Evolutionary conservation across 1,140 invertebrate genomes (phyloP).

Genomic region (Diabrotica undecimpunctata): DNA sequence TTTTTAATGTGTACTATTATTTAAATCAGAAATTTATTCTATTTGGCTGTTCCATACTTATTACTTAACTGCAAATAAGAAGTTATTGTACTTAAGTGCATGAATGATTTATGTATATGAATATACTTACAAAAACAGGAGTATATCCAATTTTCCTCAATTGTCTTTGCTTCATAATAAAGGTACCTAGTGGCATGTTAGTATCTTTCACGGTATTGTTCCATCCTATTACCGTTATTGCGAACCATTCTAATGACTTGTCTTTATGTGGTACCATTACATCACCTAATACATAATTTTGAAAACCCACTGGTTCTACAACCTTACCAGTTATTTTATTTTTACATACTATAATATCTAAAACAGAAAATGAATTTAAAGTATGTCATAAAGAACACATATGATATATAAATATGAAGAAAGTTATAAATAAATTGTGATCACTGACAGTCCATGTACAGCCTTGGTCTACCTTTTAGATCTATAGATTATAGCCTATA

Average conservation of each 20-base stretch:
- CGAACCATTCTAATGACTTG: conserved; percentile 48
- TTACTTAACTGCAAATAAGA: no score
- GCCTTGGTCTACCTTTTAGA: no score
- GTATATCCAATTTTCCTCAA: conserved; percentile 56
- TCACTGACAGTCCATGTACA: no score
- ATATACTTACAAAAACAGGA: conserved; percentile 52
- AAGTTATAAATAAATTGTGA: no score
- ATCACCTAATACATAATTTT: conserved; percentile 42
- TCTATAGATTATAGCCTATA: no score
- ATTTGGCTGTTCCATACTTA: no score
- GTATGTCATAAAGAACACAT: neutral
- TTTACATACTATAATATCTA: conserved; percentile 55
- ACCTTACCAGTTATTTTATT: conserved; percentile 47
- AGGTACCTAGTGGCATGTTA: conserved; percentile 43
- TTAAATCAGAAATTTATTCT: no score
- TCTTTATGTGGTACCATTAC: conserved; percentile 49
- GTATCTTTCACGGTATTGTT: conserved; percentile 48
- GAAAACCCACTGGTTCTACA: conserved; percentile 43
- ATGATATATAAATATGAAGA: no score
- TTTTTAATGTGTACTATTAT: no score
- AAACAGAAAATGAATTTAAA: neutral
- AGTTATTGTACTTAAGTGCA: no score
- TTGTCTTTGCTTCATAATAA: conserved; percentile 54
- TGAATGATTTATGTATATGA: no score
- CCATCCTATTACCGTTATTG: conserved; percentile 47